Evolutionary conservation across 2,113 vertebrate genomes (phyloP), one percentile per base, ranked within the genome.

Genomic region (Percopsis transmontana): DNA sequence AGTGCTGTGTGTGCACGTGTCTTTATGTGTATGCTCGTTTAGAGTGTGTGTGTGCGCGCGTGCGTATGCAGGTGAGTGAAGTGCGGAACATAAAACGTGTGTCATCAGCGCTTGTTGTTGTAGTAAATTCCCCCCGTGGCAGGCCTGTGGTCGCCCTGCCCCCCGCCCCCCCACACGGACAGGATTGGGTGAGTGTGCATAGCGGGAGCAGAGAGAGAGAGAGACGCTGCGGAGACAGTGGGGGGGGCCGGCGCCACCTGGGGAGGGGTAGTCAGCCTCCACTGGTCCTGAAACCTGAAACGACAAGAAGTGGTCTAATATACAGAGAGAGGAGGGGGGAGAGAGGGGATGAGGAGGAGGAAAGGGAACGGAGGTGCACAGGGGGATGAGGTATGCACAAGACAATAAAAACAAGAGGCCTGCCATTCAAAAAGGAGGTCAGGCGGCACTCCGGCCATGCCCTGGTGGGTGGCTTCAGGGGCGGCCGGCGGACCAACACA

Each of bases 251-350:
- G 89, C 67, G 92, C 92, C 92, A 93, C 92, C 65, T 92, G 91
- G 83, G 91, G 91, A 90, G 92, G 92, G 87, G 91, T 90, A 69
- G 91, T 92, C 91, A 93, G 91, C 88, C 92, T 90, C 92, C 92
- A 93, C 91, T 93, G 92, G 91, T 93, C 92, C 87, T 93, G 92
- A 91, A 93, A 93, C 92, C 92, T 93, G 92, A 89, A 93, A 93
- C 92, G 92, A 93, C 91, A 93, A 93, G 92, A 93, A 93, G 89
- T 92, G 91, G 91, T 93, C 90, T 93, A 93, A 93, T 92, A 93
- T 87, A 92, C 89, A 93, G 59, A 91, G 85, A 90, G 74, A 84
- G 86, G 81, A 76, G 80, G 33, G 71, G 77, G 62, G 58, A 53
- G 65, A 66, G 65, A 71, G 58, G 45, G 71, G 48, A 38, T 18